Evolutionary conservation across 2,797 vertebrate species (phyloP), one percentile per base, ranked within the genome.

Genomic region (Chelonia mydas): DNA sequence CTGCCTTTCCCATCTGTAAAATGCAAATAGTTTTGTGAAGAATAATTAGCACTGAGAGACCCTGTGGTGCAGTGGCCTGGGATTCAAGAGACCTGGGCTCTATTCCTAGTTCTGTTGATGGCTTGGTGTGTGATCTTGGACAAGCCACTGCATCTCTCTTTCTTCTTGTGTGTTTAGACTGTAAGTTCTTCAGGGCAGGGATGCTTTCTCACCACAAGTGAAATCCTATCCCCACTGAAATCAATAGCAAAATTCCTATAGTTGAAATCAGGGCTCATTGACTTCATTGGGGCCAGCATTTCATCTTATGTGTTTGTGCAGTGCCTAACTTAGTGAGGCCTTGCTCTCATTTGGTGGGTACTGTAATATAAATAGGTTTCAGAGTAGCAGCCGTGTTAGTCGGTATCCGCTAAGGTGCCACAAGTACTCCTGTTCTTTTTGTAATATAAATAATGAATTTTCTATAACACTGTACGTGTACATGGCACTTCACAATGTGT

Each of bases 211-310:
- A 91, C 89, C 92, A 33, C 87, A 91, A 78, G 83, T 97, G 90
- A 96, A 97, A 94, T 85, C 90, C 10, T 92, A 86, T 57, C 85
- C 91, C 87, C 57, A 21, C 72, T 93, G 91, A 93, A 96, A 93
- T 81, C 94, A 91, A 76, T 9, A 91, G 82, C 80, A 89, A 81
- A 91, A 91, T 0, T 5, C 51, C 93, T 45, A 65, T 28, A 82
- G 61, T 80, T 77, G 81, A 72, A 94, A 41, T 59, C 57, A 47
- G 8, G 65, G 81, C 86, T 90, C 3, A 1, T 74, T 1, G 33
- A 76, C 74, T 92, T 94, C 86, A 84, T 65, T 5, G 47, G 84
- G 84, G 47, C 57, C 72, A 88, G 87, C 85, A 93, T 96, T 95
- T 95, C 93, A 78, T 68, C 86, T 37, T 87, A 6, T 4, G 51